phyloP scores from a whole-genome alignment of 2,888 invertebrate genomes.

The Gandaritis pyraliata region DNA sequence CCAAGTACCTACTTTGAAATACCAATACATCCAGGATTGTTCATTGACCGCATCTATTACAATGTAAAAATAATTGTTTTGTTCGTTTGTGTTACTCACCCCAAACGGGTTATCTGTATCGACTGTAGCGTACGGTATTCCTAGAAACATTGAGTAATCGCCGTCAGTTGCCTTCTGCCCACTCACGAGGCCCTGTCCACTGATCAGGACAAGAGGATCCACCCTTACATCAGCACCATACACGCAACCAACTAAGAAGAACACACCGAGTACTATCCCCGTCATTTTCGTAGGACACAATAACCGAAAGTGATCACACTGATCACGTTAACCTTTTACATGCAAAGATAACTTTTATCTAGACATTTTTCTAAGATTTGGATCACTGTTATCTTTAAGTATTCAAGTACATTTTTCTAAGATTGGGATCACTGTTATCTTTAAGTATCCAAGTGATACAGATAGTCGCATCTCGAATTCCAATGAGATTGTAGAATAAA shows the following conservation, averaged over 20 bases:
- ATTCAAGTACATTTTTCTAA: slow-evolving; percentile 48
- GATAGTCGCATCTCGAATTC: slow-evolving; percentile 37
- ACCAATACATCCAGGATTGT: too few species aligned
- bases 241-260: slow-evolving; percentile 42
- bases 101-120: slow-evolving; percentile 72
- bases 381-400: slow-evolving; percentile 45
- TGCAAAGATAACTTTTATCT: slow-evolving; percentile 58
- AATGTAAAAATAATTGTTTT: slow-evolving; percentile 14
- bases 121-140: slow-evolving; percentile 74
- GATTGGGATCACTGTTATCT: slow-evolving; percentile 44
- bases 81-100: slow-evolving; percentile 58
- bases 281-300: slow-evolving; percentile 45
- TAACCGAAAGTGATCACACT: slow-evolving; percentile 30
- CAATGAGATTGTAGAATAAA: slow-evolving; percentile 25
- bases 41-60: slow-evolving; percentile 20
- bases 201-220: slow-evolving; percentile 70
- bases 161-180: slow-evolving; percentile 69
- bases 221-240: slow-evolving; percentile 57
- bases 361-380: slow-evolving; percentile 52
- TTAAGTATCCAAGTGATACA: slow-evolving; percentile 46
- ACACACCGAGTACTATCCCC: slow-evolving; percentile 39
- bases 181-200: slow-evolving; percentile 68
- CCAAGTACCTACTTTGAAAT: too few species aligned
- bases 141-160: slow-evolving; percentile 71
- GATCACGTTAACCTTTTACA: slow-evolving; percentile 26